A percentile compares a stretch with the other conserved stretches of the same genome.
Evolutionary conservation across 2,888 invertebrate genomes (phyloP).

Genomic region (Cremastinae sp.): DNA sequence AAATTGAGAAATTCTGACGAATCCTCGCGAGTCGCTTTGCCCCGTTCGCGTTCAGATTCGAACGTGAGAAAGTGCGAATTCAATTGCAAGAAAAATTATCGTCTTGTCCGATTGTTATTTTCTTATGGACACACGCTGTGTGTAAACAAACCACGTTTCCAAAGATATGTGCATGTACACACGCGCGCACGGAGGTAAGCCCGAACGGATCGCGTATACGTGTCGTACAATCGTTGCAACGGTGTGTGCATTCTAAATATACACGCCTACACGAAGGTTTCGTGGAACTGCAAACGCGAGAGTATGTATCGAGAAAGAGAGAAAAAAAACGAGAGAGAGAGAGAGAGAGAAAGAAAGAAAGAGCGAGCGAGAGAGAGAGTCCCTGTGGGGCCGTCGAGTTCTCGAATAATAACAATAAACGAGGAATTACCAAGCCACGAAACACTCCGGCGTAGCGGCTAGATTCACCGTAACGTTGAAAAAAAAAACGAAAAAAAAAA

Average conservation of each 20-base stretch:
- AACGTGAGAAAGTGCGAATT: not conserved
- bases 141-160: not conserved
- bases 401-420: slow-evolving; percentile 51
- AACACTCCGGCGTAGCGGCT: slow-evolving; percentile 29
- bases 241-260: slow-evolving; percentile 62
- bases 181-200: not conserved
- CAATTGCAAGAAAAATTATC: not conserved
- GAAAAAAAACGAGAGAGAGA: slow-evolving; percentile 8
- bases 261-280: slow-evolving; percentile 57
- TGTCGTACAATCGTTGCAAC: slow-evolving; percentile 40
- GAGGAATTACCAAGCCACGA: slow-evolving; percentile 43
- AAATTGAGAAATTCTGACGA: not conserved
- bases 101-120: not conserved
- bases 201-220: slow-evolving; percentile 9
- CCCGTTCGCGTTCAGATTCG: not conserved
- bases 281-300: slow-evolving; percentile 54
- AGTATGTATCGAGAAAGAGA: slow-evolving; percentile 33
- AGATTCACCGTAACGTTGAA: slow-evolving; percentile 17
- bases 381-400: slow-evolving; percentile 30
- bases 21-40: not conserved
- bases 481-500: slow-evolving; percentile 20
- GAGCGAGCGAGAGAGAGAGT: slow-evolving; percentile 6
- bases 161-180: not conserved
- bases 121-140: not conserved
- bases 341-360: not conserved